These are phyloP conservation scores for Stichodactyla helianthus DNA, from an alignment of 64 coral and sea anemone species.

Conservation along the genomic window DNA sequence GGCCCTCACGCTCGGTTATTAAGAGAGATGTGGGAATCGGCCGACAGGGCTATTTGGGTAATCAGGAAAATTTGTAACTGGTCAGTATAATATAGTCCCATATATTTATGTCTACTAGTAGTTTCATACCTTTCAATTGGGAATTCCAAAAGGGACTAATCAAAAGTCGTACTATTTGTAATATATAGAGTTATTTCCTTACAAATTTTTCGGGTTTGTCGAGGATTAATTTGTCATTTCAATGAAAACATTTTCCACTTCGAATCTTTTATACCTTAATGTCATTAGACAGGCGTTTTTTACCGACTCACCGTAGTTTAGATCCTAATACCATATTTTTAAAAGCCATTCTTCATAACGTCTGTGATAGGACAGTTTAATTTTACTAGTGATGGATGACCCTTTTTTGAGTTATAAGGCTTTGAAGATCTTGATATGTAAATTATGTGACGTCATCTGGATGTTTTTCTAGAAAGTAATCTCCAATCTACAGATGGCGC, in stretches of 20 bases:
- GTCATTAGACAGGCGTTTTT: neutral
- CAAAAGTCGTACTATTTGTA: neutral
- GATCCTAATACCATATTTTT: neutral
- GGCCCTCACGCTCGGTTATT: too few species aligned
- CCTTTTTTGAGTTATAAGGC: too few species aligned
- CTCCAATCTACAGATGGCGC: too few species aligned
- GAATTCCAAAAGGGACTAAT: neutral
- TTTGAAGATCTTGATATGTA: too few species aligned
- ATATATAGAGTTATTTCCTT: neutral
- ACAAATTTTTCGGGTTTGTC: constrained; percentile 2
- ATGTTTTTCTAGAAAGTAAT: too few species aligned
- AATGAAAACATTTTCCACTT: neutral
- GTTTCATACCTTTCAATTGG: neutral
- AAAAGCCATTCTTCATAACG: too few species aligned
- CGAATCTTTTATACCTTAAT: constrained; percentile 1
- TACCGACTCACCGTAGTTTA: neutral
- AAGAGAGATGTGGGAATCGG: too few species aligned
- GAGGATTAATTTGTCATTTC: neutral
- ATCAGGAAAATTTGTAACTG: neutral
- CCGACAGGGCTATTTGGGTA: too few species aligned
- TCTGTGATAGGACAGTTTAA: too few species aligned
- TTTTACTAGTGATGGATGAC: too few species aligned
- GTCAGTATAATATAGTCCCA: neutral
- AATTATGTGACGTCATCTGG: too few species aligned
- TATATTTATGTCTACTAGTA: neutral